phyloP scores from a whole-genome alignment of 2,797 vertebrate genomes.

The Acrossocheilus wenchowensis region DNA sequence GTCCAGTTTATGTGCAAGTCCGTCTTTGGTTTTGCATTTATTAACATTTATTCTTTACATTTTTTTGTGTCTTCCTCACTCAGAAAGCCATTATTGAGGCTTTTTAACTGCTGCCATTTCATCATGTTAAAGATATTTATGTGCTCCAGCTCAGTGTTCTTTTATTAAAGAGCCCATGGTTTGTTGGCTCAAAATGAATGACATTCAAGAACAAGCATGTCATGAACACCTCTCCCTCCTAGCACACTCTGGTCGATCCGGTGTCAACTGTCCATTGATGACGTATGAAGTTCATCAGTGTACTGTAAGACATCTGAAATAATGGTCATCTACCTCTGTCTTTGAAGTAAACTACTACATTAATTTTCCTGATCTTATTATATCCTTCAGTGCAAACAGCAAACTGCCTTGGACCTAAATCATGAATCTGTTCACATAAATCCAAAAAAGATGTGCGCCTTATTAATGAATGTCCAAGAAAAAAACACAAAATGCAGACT shows the following conservation, averaged over 20 bases:
- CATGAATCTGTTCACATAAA: not conserved
- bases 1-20: conserved; percentile 9
- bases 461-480: not conserved
- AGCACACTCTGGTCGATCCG: not conserved
- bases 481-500: not conserved
- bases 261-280: not conserved
- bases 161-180: not conserved
- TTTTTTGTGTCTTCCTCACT: conserved; percentile 6
- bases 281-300: conserved; percentile 5
- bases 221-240: not conserved
- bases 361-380: conserved; percentile 3
- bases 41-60: not conserved
- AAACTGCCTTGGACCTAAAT: conserved; percentile 10
- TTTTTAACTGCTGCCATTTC: conserved; percentile 22
- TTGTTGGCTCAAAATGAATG: conserved; percentile 15
- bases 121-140: not conserved
- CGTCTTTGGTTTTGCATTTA: not conserved
- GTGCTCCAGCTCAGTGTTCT: not conserved
- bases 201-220: not conserved
- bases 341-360: conserved; percentile 28
- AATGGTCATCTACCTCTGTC: conserved; percentile 34
- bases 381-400: conserved; percentile 12
- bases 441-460: not conserved
- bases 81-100: not conserved
- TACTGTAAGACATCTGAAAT: conserved; percentile 20